Evolutionary conservation across 2,113 vertebrate genomes (phyloP), one percentile per base, ranked within the genome.

Genomic region (Tyto alba): DNA sequence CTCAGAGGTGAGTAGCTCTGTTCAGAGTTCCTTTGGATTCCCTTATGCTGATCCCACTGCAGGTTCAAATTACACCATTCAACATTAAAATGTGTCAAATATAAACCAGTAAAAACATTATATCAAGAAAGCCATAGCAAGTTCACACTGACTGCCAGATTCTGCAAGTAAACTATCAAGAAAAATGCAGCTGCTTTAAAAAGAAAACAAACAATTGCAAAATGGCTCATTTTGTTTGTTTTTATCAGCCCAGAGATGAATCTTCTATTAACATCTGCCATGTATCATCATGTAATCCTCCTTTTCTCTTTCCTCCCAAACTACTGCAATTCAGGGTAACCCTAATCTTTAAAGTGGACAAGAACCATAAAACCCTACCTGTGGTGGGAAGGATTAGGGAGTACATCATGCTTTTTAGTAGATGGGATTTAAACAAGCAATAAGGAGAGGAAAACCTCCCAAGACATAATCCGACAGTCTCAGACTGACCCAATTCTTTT

Each of bases 341-440:
- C 96, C 98, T 98, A 98, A 98, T 98, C 98, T 98, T 95, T 97
- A 98, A 98, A 98, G 98, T 98, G 98, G 97, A 97, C 98, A 97
- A 98, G 98, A 98, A 96, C 43, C 97, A 90, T 97, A 98, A 98
- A 97, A 90, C 96, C 94, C 98, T 96, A 98, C 98, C 98, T 98
- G 97, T 92, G 97, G 92, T 88, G 96, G 96, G 94, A 90, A 95
- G 98, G 98, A 98, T 98, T 98, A 98, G 97, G 40, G 94, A 97
- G 95, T 69, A 40, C 60, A 81, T 93, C 95, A 95, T 90, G 97
- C 97, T 97, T 96, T 97, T 97, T 93, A 97, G 97, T 90, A 88
- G 97, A 97, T 84, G 84, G 98, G 98, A 97, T 97, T 98, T 98
- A 97, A 95, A 88, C 79, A 80, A 86, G 97, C 96, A 95, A 91